Evolutionary conservation across 2,113 vertebrate genomes (phyloP).

Genomic region (Sula dactylatra): DNA sequence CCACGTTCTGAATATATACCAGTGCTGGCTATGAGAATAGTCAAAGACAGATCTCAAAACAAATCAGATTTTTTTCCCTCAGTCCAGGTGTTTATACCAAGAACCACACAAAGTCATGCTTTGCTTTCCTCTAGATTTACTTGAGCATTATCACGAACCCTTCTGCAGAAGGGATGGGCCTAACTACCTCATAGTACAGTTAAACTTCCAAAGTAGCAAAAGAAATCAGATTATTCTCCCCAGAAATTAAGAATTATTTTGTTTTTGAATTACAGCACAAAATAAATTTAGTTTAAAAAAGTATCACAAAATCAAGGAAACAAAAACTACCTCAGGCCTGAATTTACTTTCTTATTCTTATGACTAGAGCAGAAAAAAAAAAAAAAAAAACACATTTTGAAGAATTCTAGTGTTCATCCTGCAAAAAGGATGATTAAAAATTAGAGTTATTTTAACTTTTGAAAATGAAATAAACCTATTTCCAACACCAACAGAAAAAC

Average conservation of each 20-base stretch:
- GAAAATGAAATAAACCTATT: neutral
- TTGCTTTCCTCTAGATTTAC: neutral
- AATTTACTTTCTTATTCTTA: neutral
- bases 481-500: neutral
- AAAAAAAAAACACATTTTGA: neutral
- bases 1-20: neutral
- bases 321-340: neutral
- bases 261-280: neutral
- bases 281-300: neutral
- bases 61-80: neutral
- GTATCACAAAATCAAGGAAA: neutral
- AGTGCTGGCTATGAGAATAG: neutral
- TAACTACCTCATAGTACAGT: neutral
- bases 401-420: neutral
- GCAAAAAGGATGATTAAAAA: neutral
- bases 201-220: neutral
- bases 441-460: neutral
- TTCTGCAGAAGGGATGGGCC: neutral
- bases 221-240: neutral
- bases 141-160: neutral
- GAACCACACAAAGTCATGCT: neutral
- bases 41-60: neutral
- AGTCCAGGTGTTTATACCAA: neutral
- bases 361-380: neutral
- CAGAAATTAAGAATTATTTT: neutral